Base-by-base conservation (phyloP, 2,113 vertebrate genomes). In the Mesitornis unicolor region DNA sequence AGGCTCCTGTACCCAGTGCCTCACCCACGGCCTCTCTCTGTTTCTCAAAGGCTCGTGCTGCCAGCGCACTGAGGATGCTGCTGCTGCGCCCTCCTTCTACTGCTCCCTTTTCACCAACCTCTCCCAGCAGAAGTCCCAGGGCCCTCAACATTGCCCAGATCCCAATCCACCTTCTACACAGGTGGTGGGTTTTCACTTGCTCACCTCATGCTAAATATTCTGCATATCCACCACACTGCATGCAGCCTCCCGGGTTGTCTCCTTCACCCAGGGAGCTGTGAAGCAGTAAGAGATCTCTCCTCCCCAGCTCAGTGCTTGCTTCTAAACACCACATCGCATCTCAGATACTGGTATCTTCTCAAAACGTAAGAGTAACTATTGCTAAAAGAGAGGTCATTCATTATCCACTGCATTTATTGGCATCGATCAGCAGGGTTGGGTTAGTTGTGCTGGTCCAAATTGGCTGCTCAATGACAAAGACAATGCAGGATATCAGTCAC, bases 191-290 rank as follows among this genome's bases (percentile, higher is more conserved):
- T 85, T 75, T 45, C 36, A 28, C 18, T 74, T 29, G 43, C 40
- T 75, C 47, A 4, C 35, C 28, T 67, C 29, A 3, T 25, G 13
- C 31, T 60, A 76, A 79, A 89, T 29, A 68, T 28, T 61, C 61
- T 8, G 0, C 14, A 4, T 15, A 24, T 2, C 8, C 9, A 3
- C n/a, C 50, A 10, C 0, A 3, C 10, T 12, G 9, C 2, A 1
- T 9, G 24, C 47, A 40, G 48, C 21, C 33, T 70, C 63, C 24
- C 0, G 0, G 8, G 13, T 12, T 42, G 20, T 36, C 22, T 63
- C 42, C 25, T 31, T 70, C 0, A 0, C n/a, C 36, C 36, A 0
- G 0, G 38, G 20, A 73, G 59, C 64, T 74, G 18, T 17, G 68
- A 48, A 71, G 42, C 22, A 10, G 13, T 6, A n/a, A 84, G 38